phyloP scores from a whole-genome alignment of 2,113 vertebrate species.

The Antidorcas marsupialis region DNA sequence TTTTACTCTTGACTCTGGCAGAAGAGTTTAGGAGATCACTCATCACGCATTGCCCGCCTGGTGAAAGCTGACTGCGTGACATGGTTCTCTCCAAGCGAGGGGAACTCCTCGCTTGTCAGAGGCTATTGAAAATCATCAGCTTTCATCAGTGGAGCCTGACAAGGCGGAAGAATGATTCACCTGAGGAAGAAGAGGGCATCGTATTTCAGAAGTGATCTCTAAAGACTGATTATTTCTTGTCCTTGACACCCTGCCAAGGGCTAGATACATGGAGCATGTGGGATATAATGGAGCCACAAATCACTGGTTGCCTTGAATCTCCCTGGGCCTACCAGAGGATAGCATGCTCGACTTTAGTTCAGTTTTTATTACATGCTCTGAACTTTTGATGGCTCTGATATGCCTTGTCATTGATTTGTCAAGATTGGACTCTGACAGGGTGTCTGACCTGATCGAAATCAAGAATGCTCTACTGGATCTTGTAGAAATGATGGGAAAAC shows the following conservation, averaged over 20 bases:
- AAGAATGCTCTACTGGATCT: slow-evolving; percentile 49
- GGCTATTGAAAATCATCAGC: slow-evolving; percentile 73
- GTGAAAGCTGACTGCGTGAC: slow-evolving; percentile 54
- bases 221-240: slow-evolving; percentile 81
- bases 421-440: slow-evolving; percentile 67
- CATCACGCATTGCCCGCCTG: slow-evolving; percentile 60
- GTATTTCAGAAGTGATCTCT: slow-evolving; percentile 77
- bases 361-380: slow-evolving; percentile 78
- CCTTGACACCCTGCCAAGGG: slow-evolving; percentile 82
- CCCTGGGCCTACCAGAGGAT: slow-evolving; percentile 62
- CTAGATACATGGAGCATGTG: slow-evolving; percentile 77
- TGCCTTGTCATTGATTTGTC: slow-evolving; percentile 68
- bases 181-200: slow-evolving; percentile 71
- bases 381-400: slow-evolving; percentile 77
- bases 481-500: slow-evolving; percentile 30
- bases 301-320: slow-evolving; percentile 72
- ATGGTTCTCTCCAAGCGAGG: slow-evolving; percentile 65
- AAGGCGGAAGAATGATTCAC: slow-evolving; percentile 79
- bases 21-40: slow-evolving; percentile 23
- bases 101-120: slow-evolving; percentile 74
- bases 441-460: slow-evolving; percentile 71
- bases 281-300: slow-evolving; percentile 81
- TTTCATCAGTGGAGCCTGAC: slow-evolving; percentile 81
- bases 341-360: slow-evolving; percentile 67
- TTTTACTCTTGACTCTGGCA: slow-evolving; percentile 30